Base-by-base conservation (phyloP, 2,113 vertebrate species). In the Speoplatyrhinus poulsoni region DNA sequence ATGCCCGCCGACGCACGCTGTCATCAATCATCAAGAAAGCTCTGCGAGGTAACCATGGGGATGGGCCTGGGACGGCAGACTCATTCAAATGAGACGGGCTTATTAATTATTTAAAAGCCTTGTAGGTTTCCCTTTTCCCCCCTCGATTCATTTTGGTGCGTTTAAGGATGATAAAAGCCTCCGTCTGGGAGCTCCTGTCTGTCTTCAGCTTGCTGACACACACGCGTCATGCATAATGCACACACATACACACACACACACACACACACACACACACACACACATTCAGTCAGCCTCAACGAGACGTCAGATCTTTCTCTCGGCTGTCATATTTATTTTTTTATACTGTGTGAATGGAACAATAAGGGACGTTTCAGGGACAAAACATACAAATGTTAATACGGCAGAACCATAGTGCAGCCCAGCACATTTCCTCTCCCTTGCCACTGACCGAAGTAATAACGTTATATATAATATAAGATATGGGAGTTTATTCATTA, bases 101-200 rank as follows among this genome's bases (percentile, higher is more conserved):
- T 89, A 91, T 91, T 92, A 92, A 90, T 92, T 90, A 90, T 89
- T 92, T 83, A 92, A 90, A 87, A 80, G 89, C 79, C 84, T 85
- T 78, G 60, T 66, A 15, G 17, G 70, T 80, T 73, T 80, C 73
- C 67, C 77, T 87, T 76, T 75, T 26, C 16, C 12, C 79, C 85
- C 78, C 75, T 49, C 75, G 85, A 90, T 87, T 91, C 90, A 90
- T 90, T 90, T 89, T 82, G 87, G 81, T 87, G 79, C 87, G 78
- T 90, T 92, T 89, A 91, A 80, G 79, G 77, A 80, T 81, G 82
- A 88, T 90, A 89, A 85, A 89, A 90, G 81, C 86, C 72, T 26
- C 69, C 75, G 75, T 56, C 77, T 70, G 68, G 65, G 76, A 67
- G 69, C 80, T 73, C 82, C 64, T 61, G 60, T 61, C 62, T 70